Evolutionary conservation across 2,113 vertebrate genomes (phyloP), one percentile per base, ranked within the genome.

Genomic region (Probosciger aterrimus): DNA sequence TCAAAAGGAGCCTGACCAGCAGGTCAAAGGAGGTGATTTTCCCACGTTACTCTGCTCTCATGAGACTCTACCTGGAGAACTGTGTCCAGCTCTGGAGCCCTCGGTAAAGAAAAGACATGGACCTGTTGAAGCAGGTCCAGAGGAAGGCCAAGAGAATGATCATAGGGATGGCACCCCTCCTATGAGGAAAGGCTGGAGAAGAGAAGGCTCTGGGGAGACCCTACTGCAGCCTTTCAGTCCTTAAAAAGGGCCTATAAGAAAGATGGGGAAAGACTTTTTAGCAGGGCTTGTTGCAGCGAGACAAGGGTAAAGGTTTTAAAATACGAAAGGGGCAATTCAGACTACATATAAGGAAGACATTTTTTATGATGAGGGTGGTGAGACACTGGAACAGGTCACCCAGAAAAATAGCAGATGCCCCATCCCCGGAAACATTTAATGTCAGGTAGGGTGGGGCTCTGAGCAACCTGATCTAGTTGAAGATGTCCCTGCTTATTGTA

Each of bases 61-160:
- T 44, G 50, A 41, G 73, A 65, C 1, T 31, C 24, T 59, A 50
- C 2, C 49, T 81, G 77, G 5, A 73, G 16, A 0, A 20, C 20
- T 33, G 69, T 30, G 23, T 23, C 8, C 49, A 31, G 20, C 8
- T 24, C 35, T 31, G 28, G 14, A 27, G 18, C 22, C 2, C 14
- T 14, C 43, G 33, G 31, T 18, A 27, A 14, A 35, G 35, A 11
- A 7, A 43, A 18, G 35, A 57, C 11, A 13, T 2, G 7, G 25
- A 65, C 3, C 59, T 73, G 13, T 2, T 18, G 23, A n/a, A 79
- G 16, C 0, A 2, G 31, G 15, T 49, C 12, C 14, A 20, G 11
- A 6, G 14, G 8, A 41, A 25, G 0, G 20, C 2, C 27, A 59
- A 16, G 0, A 23, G 13, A 10, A 67, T 28, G 11, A 33, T 43